These are phyloP conservation scores for Coregonus suidteri DNA, from an alignment of 2,797 vertebrate species.

Conservation along the genomic window DNA sequence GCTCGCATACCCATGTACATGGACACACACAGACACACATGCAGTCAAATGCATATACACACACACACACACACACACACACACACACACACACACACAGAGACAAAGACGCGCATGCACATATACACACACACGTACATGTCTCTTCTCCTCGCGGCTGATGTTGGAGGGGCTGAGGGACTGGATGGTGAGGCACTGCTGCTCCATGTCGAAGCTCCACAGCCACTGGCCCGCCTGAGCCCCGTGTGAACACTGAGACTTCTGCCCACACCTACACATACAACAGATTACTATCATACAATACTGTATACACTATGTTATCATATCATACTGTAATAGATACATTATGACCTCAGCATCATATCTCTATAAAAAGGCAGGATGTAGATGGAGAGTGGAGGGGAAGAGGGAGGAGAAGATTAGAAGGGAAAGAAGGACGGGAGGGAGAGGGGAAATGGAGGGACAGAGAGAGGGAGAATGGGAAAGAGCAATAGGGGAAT, in stretches of 20 bases:
- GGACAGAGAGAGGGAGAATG: not conserved
- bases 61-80: not conserved
- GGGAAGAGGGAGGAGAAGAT: too few relatives aligned
- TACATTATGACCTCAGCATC: too few relatives aligned
- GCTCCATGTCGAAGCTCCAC: slow-evolving; percentile 91
- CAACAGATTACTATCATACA: not conserved
- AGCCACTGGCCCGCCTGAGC: slow-evolving; percentile 84
- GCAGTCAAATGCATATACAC: not conserved
- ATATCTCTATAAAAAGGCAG: too few relatives aligned
- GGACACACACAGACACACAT: not conserved
- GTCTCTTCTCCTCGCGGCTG: slow-evolving; percentile 89
- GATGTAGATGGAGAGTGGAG: too few relatives aligned
- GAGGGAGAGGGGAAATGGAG: not conserved
- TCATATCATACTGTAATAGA: not conserved
- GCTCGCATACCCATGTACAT: not conserved
- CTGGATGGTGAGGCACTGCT: slow-evolving; percentile 82
- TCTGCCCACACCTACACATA: slow-evolving; percentile 83
- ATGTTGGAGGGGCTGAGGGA: slow-evolving; percentile 86
- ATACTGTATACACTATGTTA: not conserved
- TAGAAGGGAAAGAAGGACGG: too few relatives aligned
- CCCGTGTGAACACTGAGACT: slow-evolving; percentile 81
- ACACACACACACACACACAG: not conserved
- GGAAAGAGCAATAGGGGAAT: not conserved
- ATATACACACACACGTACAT: not conserved
- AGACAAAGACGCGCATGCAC: not conserved